Conservation (phyloP, 2,888 invertebrate genomes). For the Lasioglossum zephyrum region DNA sequence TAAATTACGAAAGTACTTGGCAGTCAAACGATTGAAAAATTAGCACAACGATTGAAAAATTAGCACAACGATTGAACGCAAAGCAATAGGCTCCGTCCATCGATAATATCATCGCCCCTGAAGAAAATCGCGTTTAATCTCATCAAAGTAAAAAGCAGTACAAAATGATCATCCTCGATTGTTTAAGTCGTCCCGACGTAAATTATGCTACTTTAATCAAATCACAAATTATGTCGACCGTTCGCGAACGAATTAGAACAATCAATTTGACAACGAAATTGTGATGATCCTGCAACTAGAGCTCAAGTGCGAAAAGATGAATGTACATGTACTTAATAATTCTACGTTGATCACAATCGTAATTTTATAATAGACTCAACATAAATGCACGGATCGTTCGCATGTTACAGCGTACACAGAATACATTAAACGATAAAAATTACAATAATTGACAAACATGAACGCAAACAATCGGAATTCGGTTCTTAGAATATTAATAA, state of each 20-base stretch:
- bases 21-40: slow-evolving; percentile 35
- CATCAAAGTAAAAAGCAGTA: slow-evolving; percentile 33
- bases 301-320: slow-evolving; percentile 19
- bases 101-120: slow-evolving; percentile 14
- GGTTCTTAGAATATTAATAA: slow-evolving; percentile 30
- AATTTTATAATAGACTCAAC: slow-evolving; percentile 35
- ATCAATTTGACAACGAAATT: neutral
- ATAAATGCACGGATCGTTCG: slow-evolving; percentile 19
- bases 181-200: neutral
- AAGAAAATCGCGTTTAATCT: slow-evolving; percentile 48
- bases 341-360: slow-evolving; percentile 33
- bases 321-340: slow-evolving; percentile 12
- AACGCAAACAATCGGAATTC: slow-evolving; percentile 4
- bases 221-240: neutral
- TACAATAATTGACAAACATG: slow-evolving; percentile 20
- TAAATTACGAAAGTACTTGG: slow-evolving; percentile 40
- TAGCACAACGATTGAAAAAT: slow-evolving; percentile 8
- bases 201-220: neutral
- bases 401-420: neutral
- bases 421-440: slow-evolving; percentile 24
- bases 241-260: neutral
- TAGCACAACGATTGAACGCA: slow-evolving; percentile 11
- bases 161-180: slow-evolving; percentile 44
- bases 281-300: neutral
- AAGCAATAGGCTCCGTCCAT: slow-evolving; percentile 19